These are phyloP conservation scores for Hormiphora californensis DNA, from an alignment of 37 sponge, comb jelly and placozoan genomes.

Conservation along the genomic window DNA sequence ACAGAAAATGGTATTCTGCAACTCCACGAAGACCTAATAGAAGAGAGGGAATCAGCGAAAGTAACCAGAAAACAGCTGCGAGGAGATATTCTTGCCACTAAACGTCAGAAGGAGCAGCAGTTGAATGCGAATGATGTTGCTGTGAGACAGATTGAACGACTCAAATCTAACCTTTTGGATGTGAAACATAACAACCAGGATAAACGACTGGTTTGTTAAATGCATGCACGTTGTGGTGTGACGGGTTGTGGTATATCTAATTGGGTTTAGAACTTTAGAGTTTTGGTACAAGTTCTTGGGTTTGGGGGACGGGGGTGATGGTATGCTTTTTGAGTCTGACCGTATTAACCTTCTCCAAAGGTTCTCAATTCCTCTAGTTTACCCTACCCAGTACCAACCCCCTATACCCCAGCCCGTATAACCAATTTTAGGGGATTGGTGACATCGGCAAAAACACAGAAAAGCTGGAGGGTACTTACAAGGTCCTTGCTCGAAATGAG, in stretches of 20 bases:
- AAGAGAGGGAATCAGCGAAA: conserved; percentile 19
- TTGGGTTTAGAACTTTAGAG: neutral
- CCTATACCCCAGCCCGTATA: too few species aligned
- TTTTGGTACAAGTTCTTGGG: too few species aligned
- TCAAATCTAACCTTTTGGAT: neutral
- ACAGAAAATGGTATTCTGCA: conserved; percentile 37
- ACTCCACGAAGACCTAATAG: conserved; percentile 46
- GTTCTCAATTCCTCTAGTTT: neutral
- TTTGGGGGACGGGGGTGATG: too few species aligned
- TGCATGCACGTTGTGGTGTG: neutral
- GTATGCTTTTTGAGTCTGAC: too few species aligned
- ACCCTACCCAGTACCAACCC: too few species aligned
- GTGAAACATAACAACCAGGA: conserved; percentile 38
- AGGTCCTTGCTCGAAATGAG: neutral
- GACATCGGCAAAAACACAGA: conserved; percentile 34
- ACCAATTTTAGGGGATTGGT: conserved; percentile 13
- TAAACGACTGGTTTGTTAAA: neutral
- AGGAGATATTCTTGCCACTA: conserved; percentile 12
- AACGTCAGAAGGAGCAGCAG: conserved; percentile 33
- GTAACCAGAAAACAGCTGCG: neutral
- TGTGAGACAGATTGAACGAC: conserved; percentile 6
- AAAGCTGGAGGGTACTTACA: neutral
- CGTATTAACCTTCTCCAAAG: too few species aligned
- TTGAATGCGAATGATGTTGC: conserved; percentile 38
- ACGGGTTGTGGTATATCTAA: neutral